These are phyloP conservation scores for Athalia rosae DNA, from an alignment of 2,888 invertebrate species.

Conservation along the genomic window DNA sequence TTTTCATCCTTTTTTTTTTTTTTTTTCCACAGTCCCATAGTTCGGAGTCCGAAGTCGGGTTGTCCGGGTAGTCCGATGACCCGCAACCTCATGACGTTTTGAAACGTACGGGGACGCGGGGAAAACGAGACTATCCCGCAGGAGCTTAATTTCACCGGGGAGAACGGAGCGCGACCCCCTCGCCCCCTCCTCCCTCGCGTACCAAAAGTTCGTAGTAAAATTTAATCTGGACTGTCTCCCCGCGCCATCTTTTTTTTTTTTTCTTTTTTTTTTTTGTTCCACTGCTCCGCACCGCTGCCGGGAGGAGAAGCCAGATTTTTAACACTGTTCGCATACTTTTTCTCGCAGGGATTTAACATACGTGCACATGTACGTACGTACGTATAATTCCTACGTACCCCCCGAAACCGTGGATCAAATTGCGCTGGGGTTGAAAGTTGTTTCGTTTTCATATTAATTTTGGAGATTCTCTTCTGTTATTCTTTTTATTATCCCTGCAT, in stretches of 20 bases:
- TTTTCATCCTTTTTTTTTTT: constrained; percentile 40
- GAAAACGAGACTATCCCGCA: constrained; percentile 21
- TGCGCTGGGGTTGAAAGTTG: background rate
- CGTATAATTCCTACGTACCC: too few relatives aligned
- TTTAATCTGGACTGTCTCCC: constrained; percentile 23
- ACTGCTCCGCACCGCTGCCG: background rate
- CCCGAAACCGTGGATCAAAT: constrained; percentile 3
- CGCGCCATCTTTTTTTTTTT: background rate
- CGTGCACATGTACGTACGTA: too few relatives aligned
- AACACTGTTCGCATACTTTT: constrained; percentile 37
- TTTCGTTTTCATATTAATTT: too few relatives aligned
- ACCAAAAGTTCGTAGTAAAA: constrained; percentile 39
- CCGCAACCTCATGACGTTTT: background rate
- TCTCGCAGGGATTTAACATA: constrained; percentile 7
- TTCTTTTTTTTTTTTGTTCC: too few relatives aligned
- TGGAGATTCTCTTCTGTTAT: too few relatives aligned
- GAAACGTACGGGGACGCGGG: background rate
- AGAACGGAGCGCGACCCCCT: constrained; percentile 37
- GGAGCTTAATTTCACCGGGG: constrained; percentile 41
- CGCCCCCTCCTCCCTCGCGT: too few relatives aligned
- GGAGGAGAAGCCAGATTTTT: constrained; percentile 37
- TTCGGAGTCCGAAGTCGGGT: constrained; percentile 5
- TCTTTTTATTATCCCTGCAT: too few relatives aligned
- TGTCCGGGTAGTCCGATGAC: constrained; percentile 13
- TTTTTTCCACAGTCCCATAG: background rate